phyloP scores from a whole-genome alignment of 1,140 invertebrate genomes.

The Lucilia sericata region DNA sequence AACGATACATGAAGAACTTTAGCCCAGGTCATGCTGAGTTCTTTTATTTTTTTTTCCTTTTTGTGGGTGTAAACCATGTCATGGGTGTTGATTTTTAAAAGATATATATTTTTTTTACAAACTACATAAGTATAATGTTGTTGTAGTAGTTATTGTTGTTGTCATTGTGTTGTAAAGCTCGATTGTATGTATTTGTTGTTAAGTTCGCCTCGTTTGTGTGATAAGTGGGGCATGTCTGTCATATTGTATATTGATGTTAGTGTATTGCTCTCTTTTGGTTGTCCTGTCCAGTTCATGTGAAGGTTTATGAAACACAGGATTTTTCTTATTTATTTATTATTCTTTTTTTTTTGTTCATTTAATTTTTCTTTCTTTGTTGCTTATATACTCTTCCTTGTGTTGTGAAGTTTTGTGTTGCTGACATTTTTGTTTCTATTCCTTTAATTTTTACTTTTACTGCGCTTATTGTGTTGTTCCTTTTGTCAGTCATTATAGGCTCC shows the following conservation, averaged over 20 bases:
- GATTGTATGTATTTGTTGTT: neutral
- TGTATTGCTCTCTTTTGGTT: too few species aligned
- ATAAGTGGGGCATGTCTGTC: slow-evolving; percentile 36
- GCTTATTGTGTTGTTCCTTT: neutral
- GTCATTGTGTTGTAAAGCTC: neutral
- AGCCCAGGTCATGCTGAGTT: slow-evolving; percentile 34
- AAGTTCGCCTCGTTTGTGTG: neutral
- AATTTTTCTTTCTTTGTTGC: neutral
- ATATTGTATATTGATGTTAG: neutral
- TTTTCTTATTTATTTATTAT: neutral
- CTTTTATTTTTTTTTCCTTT: neutral
- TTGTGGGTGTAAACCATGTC: slow-evolving; percentile 42
- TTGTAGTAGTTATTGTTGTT: neutral
- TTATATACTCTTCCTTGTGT: neutral
- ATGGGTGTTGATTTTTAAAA: slow-evolving; percentile 40
- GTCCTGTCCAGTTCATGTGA: neutral
- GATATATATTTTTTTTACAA: neutral
- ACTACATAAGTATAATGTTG: neutral
- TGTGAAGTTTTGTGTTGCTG: neutral
- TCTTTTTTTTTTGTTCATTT: neutral
- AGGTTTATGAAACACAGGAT: neutral
- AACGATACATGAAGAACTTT: slow-evolving; percentile 8
- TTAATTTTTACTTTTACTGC: neutral
- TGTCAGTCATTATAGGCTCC: slow-evolving; percentile 1
- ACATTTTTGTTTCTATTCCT: neutral